These are phyloP conservation scores for Nyctibius grandis DNA, from an alignment of 2,797 vertebrate genomes.

Conservation along the genomic window DNA sequence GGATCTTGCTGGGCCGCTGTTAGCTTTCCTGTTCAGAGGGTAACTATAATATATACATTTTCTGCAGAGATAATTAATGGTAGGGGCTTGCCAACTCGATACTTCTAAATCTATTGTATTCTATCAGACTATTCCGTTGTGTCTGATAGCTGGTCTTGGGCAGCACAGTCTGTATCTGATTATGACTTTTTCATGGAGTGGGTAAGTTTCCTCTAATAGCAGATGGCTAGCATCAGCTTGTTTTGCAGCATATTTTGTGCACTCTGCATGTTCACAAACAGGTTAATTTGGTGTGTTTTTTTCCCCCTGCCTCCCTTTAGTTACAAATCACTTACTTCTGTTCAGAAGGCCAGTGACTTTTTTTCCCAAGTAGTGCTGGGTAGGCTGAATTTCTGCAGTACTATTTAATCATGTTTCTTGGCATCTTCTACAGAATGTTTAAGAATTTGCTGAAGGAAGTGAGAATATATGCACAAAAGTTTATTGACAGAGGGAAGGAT, in stretches of 20 bases:
- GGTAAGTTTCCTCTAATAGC: not conserved
- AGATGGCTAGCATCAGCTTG: not conserved
- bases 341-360: not conserved
- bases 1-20: slow-evolving; percentile 92
- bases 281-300: not conserved
- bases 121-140: not conserved
- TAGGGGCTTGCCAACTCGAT: not conserved
- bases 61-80: not conserved
- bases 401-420: not conserved
- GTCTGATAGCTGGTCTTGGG: not conserved
- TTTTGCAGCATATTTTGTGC: not conserved
- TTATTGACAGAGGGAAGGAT: slow-evolving; percentile 96
- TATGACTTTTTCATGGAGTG: not conserved
- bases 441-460: slow-evolving; percentile 99
- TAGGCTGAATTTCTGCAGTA: not conserved
- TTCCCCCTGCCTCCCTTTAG: accelerated
- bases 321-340: not conserved
- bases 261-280: not conserved
- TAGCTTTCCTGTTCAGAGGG: slow-evolving; percentile 97
- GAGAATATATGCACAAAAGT: slow-evolving; percentile 96
- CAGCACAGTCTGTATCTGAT: not conserved
- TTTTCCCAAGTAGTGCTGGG: not conserved
- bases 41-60: slow-evolving; percentile 48
- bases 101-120: not conserved
- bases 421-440: slow-evolving; percentile 85